These are phyloP conservation scores for Polymixis lichenea DNA, from an alignment of 2,888 invertebrate genomes.

Conservation along the genomic window DNA sequence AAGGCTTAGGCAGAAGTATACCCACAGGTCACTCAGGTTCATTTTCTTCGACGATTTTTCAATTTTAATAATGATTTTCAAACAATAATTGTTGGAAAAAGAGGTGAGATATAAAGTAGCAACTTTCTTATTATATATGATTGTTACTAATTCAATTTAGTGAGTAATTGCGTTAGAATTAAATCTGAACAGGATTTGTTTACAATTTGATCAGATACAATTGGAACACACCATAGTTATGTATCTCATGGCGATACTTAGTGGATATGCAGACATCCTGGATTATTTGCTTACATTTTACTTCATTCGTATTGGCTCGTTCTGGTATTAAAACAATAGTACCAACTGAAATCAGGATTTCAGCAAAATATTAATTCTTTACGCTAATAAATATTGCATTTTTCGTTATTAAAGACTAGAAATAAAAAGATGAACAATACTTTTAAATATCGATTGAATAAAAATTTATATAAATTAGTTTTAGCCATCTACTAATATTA, in stretches of 20 bases:
- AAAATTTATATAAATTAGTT: not conserved
- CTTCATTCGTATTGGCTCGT: not conserved
- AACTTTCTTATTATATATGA: too few relatives aligned
- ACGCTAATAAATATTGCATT: not conserved
- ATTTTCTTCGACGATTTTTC: not conserved
- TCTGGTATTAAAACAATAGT: not conserved
- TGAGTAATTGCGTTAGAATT: not conserved
- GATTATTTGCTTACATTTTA: not conserved
- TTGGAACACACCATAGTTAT: not conserved
- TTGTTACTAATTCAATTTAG: too few relatives aligned
- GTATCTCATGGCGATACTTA: not conserved
- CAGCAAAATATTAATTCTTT: not conserved
- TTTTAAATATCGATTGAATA: not conserved
- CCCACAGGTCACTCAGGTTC: not conserved
- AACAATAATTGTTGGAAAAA: not conserved
- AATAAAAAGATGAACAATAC: not conserved
- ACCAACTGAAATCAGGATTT: constrained; percentile 2
- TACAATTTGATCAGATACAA: not conserved
- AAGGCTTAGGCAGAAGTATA: too few relatives aligned
- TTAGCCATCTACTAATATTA: not conserved
- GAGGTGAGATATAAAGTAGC: too few relatives aligned
- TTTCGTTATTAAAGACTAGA: constrained; percentile 47
- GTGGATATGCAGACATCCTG: constrained; percentile 41
- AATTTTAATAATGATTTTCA: not conserved
- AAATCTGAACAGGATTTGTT: not conserved